phyloP scores from a whole-genome alignment of 64 coral and sea anemone species.

The Actinia equina region DNA sequence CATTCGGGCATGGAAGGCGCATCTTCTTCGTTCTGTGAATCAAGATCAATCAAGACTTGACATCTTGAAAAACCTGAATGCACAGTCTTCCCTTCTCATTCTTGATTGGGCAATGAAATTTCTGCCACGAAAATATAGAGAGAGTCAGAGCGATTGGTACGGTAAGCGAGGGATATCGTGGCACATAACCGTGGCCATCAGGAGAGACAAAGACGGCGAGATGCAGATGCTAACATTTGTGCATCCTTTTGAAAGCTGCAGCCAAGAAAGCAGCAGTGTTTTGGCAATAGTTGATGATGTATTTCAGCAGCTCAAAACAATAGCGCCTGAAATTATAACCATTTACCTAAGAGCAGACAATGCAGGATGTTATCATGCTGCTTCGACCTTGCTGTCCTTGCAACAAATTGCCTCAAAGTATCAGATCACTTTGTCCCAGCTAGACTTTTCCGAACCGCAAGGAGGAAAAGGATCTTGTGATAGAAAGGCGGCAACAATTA shows the following conservation, averaged over 20 bases:
- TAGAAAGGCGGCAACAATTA: too few species aligned
- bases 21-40: conserved; percentile 9
- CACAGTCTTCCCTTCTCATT: neutral
- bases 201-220: too few species aligned
- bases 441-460: too few species aligned
- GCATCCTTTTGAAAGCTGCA: neutral
- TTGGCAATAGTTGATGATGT: conserved; percentile 1
- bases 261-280: neutral
- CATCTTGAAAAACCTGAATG: neutral
- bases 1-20: neutral
- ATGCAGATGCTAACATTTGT: neutral
- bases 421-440: neutral
- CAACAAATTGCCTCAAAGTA: too few species aligned
- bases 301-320: neutral
- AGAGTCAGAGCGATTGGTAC: too few species aligned
- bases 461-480: too few species aligned
- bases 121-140: neutral
- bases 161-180: too few species aligned
- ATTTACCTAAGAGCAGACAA: too few species aligned
- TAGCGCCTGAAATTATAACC: neutral
- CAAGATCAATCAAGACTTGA: conserved; percentile 27
- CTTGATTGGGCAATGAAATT: conserved; percentile 21
- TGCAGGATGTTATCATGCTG: too few species aligned
- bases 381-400: too few species aligned
- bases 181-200: too few species aligned